These are phyloP conservation scores for Epizoanthus ramosus DNA, from an alignment of 92 coral and sea anemone genomes.

Conservation along the genomic window DNA sequence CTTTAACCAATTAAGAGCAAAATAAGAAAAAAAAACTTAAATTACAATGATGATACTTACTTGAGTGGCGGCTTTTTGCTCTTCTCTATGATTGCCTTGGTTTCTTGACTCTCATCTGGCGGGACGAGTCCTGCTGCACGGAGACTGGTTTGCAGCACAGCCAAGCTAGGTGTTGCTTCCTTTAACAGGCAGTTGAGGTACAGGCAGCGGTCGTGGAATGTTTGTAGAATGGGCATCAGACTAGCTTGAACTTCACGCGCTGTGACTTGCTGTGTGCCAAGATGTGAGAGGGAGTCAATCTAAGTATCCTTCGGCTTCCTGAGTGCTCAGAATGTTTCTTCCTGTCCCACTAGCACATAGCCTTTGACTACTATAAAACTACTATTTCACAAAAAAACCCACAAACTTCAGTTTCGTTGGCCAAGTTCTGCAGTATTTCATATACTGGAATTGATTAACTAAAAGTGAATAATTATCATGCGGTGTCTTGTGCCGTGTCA, in stretches of 20 bases:
- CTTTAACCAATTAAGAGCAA: no score
- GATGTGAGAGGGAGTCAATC: neutral
- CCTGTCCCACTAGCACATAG: no score
- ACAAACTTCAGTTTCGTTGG: no score
- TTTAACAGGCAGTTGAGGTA: conserved; percentile 85
- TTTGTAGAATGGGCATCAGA: conserved; percentile 83
- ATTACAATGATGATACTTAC: neutral
- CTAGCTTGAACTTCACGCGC: conserved; percentile 90
- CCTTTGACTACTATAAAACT: no score
- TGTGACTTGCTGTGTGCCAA: conserved; percentile 83
- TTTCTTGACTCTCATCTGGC: conserved; percentile 11
- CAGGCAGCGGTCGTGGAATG: conserved; percentile 85
- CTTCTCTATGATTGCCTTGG: conserved; percentile 7
- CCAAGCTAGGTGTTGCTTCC: conserved; percentile 85
- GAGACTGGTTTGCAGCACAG: conserved; percentile 73
- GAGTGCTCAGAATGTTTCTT: no score
- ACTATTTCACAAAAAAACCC: no score
- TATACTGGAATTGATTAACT: no score
- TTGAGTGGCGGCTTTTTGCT: conserved; percentile 17
- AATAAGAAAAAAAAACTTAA: no score
- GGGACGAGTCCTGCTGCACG: conserved; percentile 33
- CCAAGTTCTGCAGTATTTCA: no score
- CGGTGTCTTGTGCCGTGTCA: no score
- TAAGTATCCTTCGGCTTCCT: neutral
- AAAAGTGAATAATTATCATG: no score